Conservation (phyloP, 2,797 vertebrate species). For the Malurus splendens region DNA sequence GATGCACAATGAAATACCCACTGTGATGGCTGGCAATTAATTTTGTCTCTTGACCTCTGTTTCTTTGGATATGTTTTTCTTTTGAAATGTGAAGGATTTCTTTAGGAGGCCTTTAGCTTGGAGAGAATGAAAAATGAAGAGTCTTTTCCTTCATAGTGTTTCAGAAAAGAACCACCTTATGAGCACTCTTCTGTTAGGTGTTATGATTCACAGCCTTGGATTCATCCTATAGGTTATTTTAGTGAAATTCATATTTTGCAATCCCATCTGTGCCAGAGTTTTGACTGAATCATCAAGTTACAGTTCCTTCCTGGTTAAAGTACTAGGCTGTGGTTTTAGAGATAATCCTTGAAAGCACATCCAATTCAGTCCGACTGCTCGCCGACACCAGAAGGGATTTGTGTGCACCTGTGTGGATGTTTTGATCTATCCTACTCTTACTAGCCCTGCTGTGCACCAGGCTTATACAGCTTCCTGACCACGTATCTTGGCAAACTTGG, state of each 20-base stretch:
- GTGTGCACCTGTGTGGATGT: not conserved
- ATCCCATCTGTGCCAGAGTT: not conserved
- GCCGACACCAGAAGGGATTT: not conserved
- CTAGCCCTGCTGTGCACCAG: not conserved
- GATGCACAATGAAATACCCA: not conserved
- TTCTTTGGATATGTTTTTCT: not conserved
- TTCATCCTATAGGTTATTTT: not conserved
- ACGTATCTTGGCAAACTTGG: not conserved
- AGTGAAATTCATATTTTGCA: not conserved
- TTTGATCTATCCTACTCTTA: not conserved
- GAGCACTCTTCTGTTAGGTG: not conserved
- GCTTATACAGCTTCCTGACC: not conserved
- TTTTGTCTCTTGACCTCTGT: not conserved
- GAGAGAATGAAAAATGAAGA: not conserved
- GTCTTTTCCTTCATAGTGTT: not conserved
- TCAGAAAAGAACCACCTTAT: not conserved
- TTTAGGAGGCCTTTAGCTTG: not conserved
- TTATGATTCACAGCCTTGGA: not conserved
- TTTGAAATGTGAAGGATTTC: not conserved
- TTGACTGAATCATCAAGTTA: conserved; percentile 14
- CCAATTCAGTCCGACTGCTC: not conserved
- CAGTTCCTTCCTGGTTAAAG: conserved; percentile 34
- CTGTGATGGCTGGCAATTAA: not conserved
- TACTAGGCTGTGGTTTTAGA: not conserved
- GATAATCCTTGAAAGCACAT: not conserved